phyloP scores from a whole-genome alignment of 2,888 invertebrate species.

The Rhamphomyia laevipes region DNA sequence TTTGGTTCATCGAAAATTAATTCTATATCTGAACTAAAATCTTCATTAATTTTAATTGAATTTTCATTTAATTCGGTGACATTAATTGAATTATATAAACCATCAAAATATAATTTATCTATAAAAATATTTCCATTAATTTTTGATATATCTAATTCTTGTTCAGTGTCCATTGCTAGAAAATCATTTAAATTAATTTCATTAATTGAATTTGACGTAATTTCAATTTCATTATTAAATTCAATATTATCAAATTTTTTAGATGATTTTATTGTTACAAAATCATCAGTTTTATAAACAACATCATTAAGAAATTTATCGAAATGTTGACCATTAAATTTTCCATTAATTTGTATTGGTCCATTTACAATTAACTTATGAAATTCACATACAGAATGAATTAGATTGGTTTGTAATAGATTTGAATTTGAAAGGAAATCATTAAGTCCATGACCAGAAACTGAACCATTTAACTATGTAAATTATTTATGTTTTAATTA shows the following conservation, averaged over 20 bases:
- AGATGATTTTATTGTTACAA: conserved; percentile 32
- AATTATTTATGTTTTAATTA: background rate
- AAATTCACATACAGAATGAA: conserved; percentile 40
- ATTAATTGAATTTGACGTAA: conserved; percentile 38
- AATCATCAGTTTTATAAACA: conserved; percentile 34
- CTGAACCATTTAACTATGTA: conserved; percentile 40
- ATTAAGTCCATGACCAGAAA: conserved; percentile 36
- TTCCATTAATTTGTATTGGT: conserved; percentile 36
- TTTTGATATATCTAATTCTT: conserved; percentile 34
- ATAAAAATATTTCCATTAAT: conserved; percentile 38
- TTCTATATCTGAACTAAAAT: conserved; percentile 32
- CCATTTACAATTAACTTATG: conserved; percentile 41
- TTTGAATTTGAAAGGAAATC: conserved; percentile 39
- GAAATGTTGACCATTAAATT: conserved; percentile 34
- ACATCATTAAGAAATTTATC: conserved; percentile 38
- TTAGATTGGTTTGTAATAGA: conserved; percentile 33
- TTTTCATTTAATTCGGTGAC: conserved; percentile 36
- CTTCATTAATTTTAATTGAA: conserved; percentile 33
- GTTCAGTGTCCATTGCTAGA: conserved; percentile 40
- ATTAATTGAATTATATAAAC: conserved; percentile 36
- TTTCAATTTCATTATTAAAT: conserved; percentile 32
- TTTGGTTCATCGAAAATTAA: conserved; percentile 30
- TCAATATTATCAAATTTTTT: conserved; percentile 40
- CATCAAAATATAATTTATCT: conserved; percentile 35
- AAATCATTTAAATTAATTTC: conserved; percentile 37